A percentile compares a stretch with the other conserved stretches of the same genome.
Evolutionary conservation across 2,113 vertebrate genomes (phyloP).

Genomic region (Paradisaea rubra): DNA sequence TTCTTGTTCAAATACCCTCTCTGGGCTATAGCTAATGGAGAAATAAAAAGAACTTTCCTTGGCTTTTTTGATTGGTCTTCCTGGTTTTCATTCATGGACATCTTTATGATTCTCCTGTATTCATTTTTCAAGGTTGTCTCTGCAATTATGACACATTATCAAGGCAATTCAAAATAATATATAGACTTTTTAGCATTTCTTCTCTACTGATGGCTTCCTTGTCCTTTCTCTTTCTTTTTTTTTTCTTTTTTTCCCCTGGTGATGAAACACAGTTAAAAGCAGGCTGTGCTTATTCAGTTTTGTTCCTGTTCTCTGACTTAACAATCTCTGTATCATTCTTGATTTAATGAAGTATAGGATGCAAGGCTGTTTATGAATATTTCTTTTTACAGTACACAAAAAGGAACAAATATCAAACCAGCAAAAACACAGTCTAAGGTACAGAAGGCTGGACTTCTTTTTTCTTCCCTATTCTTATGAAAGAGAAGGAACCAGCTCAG

Average conservation of each 20-base stretch:
- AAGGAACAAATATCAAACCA: neutral
- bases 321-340: neutral
- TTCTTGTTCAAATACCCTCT: conserved; percentile 34
- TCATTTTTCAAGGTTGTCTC: conserved; percentile 67
- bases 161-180: conserved; percentile 73
- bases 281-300: neutral
- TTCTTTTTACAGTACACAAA: neutral
- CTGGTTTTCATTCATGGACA: conserved; percentile 56
- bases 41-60: conserved; percentile 28
- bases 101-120: conserved; percentile 65
- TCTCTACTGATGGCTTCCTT: conserved; percentile 62
- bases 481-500: conserved; percentile 3
- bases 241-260: neutral
- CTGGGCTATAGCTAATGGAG: conserved; percentile 39
- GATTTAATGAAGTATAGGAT: neutral
- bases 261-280: conserved; percentile 8
- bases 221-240: conserved; percentile 50
- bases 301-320: neutral
- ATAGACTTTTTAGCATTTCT: conserved; percentile 71
- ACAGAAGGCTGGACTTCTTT: neutral
- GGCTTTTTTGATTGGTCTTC: conserved; percentile 56
- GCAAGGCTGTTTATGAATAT: conserved; percentile 3
- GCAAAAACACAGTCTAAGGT: neutral
- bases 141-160: conserved; percentile 67
- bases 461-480: neutral